Evolutionary conservation across 2,888 invertebrate genomes (phyloP).

Genomic region (Microchrysa polita): DNA sequence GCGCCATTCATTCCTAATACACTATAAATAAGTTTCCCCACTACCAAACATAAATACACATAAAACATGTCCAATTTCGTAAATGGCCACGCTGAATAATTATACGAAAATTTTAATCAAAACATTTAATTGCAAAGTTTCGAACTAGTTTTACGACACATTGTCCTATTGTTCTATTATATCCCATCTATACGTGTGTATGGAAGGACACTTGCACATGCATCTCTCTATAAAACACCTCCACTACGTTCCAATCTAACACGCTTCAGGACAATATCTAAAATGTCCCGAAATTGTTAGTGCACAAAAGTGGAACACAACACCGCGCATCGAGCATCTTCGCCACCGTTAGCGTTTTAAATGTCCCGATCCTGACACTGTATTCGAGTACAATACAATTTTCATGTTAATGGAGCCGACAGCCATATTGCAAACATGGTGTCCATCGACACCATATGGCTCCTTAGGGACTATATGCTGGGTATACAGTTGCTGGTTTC

Average conservation of each 20-base stretch:
- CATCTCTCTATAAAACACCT: too few species aligned
- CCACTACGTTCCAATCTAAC: too few species aligned
- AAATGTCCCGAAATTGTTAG: too few species aligned
- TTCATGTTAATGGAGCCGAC: slow-evolving; percentile 39
- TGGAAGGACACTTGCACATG: too few species aligned
- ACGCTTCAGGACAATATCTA: too few species aligned
- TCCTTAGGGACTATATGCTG: slow-evolving; percentile 11
- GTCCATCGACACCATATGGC: background rate
- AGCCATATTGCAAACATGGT: slow-evolving; percentile 27
- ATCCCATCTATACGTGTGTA: too few species aligned
- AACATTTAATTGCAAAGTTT: slow-evolving; percentile 46
- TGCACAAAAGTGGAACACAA: too few species aligned
- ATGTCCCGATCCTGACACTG: too few species aligned
- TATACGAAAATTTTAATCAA: slow-evolving; percentile 46
- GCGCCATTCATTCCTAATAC: too few species aligned
- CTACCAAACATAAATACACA: slow-evolving; percentile 40
- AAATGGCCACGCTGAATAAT: slow-evolving; percentile 45
- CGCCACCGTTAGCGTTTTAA: too few species aligned
- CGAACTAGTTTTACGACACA: slow-evolving; percentile 32
- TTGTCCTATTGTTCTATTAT: background rate
- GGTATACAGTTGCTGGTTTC: too few species aligned
- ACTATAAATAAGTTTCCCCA: slow-evolving; percentile 13
- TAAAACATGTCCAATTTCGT: slow-evolving; percentile 45
- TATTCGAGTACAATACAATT: slow-evolving; percentile 15
- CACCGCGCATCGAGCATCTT: too few species aligned